phyloP scores from a whole-genome alignment of 2,797 vertebrate genomes.

The Mormyrops boulengeri region DNA sequence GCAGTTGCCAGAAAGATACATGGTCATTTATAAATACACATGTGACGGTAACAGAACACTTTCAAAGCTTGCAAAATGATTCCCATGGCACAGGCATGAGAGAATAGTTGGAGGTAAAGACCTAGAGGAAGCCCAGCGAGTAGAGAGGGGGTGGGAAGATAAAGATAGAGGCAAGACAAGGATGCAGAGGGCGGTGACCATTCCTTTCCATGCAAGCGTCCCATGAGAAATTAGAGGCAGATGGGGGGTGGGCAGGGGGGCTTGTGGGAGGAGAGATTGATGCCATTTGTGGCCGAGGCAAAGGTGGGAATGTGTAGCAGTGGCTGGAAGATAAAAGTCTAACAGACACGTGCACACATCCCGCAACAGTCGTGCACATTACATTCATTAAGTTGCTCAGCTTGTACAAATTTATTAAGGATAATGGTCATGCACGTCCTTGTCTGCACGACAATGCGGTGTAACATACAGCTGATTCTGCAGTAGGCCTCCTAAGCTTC shows the following conservation, averaged over 20 bases:
- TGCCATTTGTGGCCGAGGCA: neutral
- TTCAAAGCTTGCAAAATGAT: neutral
- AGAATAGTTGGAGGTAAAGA: neutral
- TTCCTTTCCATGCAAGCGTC: neutral
- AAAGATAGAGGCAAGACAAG: neutral
- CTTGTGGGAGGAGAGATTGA: neutral
- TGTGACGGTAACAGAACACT: neutral
- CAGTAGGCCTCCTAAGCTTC: neutral
- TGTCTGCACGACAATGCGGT: neutral
- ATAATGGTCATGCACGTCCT: neutral
- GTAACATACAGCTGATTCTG: neutral
- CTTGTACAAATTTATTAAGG: neutral
- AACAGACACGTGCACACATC: neutral
- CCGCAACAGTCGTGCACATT: neutral
- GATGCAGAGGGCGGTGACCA: neutral
- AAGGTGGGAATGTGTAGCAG: neutral
- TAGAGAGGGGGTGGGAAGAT: neutral
- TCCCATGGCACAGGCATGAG: neutral
- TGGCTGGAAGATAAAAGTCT: neutral
- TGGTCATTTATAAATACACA: neutral
- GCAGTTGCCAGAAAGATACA: neutral
- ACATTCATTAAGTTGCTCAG: neutral
- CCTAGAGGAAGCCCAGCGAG: neutral
- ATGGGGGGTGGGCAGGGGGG: neutral
- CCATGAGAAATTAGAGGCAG: neutral